A percentile compares a stretch with the other conserved stretches of the same genome.
Evolutionary conservation across 2,113 vertebrate genomes (phyloP).

Genomic region (Balaenoptera acutorostrata): DNA sequence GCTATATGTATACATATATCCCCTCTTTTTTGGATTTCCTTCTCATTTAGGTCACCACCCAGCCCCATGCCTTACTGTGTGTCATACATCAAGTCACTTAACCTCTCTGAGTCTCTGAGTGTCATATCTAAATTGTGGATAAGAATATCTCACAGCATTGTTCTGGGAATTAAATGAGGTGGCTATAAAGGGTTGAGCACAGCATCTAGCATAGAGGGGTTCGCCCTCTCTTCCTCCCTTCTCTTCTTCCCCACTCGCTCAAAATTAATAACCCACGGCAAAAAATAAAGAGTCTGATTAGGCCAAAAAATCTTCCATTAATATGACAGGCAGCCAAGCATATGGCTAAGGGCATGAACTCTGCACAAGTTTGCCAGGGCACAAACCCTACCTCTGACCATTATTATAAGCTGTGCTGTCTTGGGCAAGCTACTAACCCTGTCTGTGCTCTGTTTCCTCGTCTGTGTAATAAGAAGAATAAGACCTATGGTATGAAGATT

Average conservation of each 20-base stretch:
- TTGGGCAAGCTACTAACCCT: background rate
- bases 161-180: background rate
- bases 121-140: background rate
- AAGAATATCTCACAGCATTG: background rate
- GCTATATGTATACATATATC: too few relatives aligned
- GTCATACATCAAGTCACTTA: background rate
- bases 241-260: background rate
- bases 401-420: background rate
- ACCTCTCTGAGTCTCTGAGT: background rate
- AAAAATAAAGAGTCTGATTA: background rate
- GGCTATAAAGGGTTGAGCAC: background rate
- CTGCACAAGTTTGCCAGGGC: background rate
- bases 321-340: background rate
- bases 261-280: background rate
- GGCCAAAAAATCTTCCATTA: background rate
- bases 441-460: background rate
- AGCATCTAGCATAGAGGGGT: background rate
- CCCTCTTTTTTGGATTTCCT: too few relatives aligned
- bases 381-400: background rate
- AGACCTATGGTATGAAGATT: background rate
- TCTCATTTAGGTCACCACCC: too few relatives aligned
- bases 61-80: background rate
- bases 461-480: background rate
- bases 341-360: background rate
- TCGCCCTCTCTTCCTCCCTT: background rate